Percentiles rank a stretch among this genome's conserved stretches.
These are phyloP conservation scores for Spodoptera picta DNA, from an alignment of 2,888 invertebrate genomes.

Conservation along the genomic window DNA sequence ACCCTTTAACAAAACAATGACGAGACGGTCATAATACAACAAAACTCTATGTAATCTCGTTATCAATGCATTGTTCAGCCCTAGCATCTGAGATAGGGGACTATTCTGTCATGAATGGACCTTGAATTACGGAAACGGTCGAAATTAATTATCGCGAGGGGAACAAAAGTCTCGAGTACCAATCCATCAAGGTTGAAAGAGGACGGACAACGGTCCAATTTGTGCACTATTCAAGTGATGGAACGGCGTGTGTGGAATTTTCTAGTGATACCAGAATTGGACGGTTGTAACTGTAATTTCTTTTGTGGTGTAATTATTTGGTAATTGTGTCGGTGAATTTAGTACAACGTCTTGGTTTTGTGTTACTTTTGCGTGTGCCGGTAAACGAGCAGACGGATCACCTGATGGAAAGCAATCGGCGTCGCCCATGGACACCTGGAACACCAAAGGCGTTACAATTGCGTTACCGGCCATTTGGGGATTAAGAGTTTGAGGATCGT, in stretches of 20 bases:
- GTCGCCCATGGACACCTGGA: too few relatives aligned
- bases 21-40: conserved; percentile 51
- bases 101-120: conserved; percentile 61
- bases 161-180: conserved; percentile 73
- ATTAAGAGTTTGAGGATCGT: too few relatives aligned
- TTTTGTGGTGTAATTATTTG: conserved; percentile 5
- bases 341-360: not conserved
- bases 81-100: conserved; percentile 57
- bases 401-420: too few relatives aligned
- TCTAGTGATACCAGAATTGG: conserved; percentile 28
- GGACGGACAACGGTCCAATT: conserved; percentile 69
- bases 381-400: too few relatives aligned
- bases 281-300: conserved; percentile 11
- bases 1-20: conserved; percentile 54
- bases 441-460: too few relatives aligned
- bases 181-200: conserved; percentile 74
- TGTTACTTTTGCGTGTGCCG: not conserved
- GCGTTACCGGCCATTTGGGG: too few relatives aligned
- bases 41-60: conserved; percentile 55
- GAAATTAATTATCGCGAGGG: conserved; percentile 74
- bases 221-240: conserved; percentile 54
- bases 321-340: too few relatives aligned
- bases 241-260: conserved; percentile 42
- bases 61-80: conserved; percentile 56
- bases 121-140: conserved; percentile 60